Conservation (phyloP, 2,113 vertebrate species). For the Noctilio leporinus region DNA sequence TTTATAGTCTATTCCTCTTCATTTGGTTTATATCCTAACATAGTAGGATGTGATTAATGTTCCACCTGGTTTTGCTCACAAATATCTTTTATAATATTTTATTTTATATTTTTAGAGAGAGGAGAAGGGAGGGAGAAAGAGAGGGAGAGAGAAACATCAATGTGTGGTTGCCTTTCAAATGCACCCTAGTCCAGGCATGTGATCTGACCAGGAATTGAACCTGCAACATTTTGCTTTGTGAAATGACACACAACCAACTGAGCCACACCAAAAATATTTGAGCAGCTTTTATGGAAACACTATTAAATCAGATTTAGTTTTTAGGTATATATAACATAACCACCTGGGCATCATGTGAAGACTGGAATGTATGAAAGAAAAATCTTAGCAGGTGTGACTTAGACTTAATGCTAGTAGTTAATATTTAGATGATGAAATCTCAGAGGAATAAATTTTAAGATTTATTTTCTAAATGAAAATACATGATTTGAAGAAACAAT, state of each 20-base stretch:
- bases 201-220: too few relatives aligned
- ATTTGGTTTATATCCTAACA: background rate
- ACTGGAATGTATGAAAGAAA: background rate
- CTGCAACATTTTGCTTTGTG: too few relatives aligned
- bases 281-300: background rate
- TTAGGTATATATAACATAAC: background rate
- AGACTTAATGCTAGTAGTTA: background rate
- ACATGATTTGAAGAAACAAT: background rate
- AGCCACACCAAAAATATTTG: background rate
- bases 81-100: background rate
- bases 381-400: background rate
- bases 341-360: background rate
- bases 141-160: too few relatives aligned
- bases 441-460: background rate
- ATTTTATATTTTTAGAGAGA: too few relatives aligned
- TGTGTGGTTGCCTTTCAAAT: too few relatives aligned
- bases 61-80: background rate
- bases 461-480: background rate
- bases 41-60: background rate
- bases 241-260: too few relatives aligned
- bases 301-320: constrained; percentile 11
- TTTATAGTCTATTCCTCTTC: background rate
- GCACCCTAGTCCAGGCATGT: too few relatives aligned
- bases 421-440: background rate
- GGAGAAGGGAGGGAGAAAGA: too few relatives aligned